Conservation (phyloP, 2,888 invertebrate genomes). For the Ernsta delagoae region DNA sequence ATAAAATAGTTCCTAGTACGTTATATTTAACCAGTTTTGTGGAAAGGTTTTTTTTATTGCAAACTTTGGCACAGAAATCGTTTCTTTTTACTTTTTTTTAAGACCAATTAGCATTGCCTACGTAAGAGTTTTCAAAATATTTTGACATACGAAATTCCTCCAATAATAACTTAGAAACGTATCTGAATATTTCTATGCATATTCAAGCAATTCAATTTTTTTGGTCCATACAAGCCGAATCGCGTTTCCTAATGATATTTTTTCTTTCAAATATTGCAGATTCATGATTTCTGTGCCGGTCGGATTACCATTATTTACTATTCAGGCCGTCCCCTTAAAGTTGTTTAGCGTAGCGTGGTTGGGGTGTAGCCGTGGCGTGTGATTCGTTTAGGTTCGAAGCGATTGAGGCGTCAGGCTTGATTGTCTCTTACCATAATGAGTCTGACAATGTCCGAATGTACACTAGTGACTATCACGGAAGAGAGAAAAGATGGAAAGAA, state of each 20-base stretch:
- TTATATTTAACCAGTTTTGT: slow-evolving; percentile 45
- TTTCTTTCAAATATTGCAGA: neutral
- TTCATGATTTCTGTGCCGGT: slow-evolving; percentile 31
- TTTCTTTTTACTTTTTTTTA: neutral
- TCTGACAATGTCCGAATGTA: too few species aligned
- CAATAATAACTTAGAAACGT: too few species aligned
- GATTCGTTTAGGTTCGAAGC: slow-evolving; percentile 44
- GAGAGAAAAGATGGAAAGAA: too few species aligned
- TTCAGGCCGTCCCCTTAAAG: slow-evolving; percentile 20
- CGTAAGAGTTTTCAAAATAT: neutral
- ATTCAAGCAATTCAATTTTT: too few species aligned
- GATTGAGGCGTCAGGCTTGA: slow-evolving; percentile 42
- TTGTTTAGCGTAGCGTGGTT: slow-evolving; percentile 32
- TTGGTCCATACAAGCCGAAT: too few species aligned
- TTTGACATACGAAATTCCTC: neutral
- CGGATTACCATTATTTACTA: slow-evolving; percentile 25
- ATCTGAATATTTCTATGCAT: too few species aligned
- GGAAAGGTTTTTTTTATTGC: slow-evolving; percentile 22
- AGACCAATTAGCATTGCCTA: neutral
- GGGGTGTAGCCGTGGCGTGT: slow-evolving; percentile 6
- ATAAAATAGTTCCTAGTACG: slow-evolving; percentile 69
- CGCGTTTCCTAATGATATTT: too few species aligned
- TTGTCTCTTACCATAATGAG: too few species aligned
- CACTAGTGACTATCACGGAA: too few species aligned
- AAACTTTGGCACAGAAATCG: slow-evolving; percentile 33